These are phyloP conservation scores for Chrysopa pallens DNA, from an alignment of 1,140 invertebrate species.

Conservation along the genomic window DNA sequence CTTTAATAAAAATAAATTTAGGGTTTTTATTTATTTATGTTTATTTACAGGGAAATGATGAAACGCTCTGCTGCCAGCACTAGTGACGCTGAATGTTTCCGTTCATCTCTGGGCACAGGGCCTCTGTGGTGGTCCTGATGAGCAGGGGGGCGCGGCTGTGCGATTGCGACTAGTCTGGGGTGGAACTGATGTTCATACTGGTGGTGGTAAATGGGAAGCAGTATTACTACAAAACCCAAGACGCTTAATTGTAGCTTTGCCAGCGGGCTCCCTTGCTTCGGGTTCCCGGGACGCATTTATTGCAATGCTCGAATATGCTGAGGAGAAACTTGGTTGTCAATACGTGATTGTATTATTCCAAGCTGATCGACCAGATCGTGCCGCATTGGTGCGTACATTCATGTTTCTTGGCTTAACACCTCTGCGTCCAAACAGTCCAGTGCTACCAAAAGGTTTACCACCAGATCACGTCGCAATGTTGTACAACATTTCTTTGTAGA, in stretches of 20 bases:
- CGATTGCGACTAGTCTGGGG: constrained; percentile 30
- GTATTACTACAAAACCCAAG: constrained; percentile 14
- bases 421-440: constrained; percentile 61
- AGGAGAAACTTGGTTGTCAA: constrained; percentile 72
- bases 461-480: constrained; percentile 59
- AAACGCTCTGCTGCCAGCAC: constrained; percentile 34
- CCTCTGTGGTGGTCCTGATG: constrained; percentile 97
- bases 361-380: constrained; percentile 56
- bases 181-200: constrained; percentile 24
- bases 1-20: too few relatives aligned
- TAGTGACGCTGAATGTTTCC: constrained; percentile 41
- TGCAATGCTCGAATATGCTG: constrained; percentile 84
- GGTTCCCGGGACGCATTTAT: constrained; percentile 89
- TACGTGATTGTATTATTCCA: constrained; percentile 46
- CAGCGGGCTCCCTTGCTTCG: constrained; percentile 61
- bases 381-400: constrained; percentile 77
- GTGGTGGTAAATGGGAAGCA: neutral
- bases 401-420: constrained; percentile 90
- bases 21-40: too few relatives aligned
- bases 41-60: constrained; percentile 8
- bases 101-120: constrained; percentile 89
- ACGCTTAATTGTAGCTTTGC: constrained; percentile 51
- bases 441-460: constrained; percentile 38
- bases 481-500: constrained; percentile 35
- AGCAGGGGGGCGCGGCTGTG: constrained; percentile 37